Evolutionary conservation across 2,797 vertebrate genomes (phyloP).

Genomic region (Acrossocheilus wenchowensis): DNA sequence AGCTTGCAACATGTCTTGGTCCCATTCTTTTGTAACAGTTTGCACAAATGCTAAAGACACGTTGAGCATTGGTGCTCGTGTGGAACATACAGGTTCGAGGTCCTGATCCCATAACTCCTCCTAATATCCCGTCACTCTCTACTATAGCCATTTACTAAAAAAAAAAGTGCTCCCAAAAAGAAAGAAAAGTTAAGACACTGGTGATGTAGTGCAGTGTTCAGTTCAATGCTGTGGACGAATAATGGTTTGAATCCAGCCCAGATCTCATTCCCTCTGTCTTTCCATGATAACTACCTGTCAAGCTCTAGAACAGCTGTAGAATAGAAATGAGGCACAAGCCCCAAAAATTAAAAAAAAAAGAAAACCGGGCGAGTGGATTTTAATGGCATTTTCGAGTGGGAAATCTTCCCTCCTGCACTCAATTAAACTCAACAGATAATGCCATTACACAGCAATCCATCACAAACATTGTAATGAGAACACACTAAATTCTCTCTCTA

Average conservation of each 20-base stretch:
- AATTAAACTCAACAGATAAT: slow-evolving; percentile 42
- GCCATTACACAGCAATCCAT: slow-evolving; percentile 43
- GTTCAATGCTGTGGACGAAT: neutral
- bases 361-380: neutral
- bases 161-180: neutral
- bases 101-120: neutral
- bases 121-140: neutral
- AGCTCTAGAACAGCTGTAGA: neutral
- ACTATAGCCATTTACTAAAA: neutral
- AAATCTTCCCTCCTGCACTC: slow-evolving; percentile 19
- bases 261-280: slow-evolving; percentile 10
- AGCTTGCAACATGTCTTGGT: neutral
- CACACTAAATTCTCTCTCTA: neutral
- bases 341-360: neutral
- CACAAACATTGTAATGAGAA: slow-evolving; percentile 38
- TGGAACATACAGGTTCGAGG: neutral
- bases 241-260: neutral
- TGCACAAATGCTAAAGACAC: neutral
- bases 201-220: neutral
- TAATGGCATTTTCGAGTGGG: slow-evolving; percentile 22
- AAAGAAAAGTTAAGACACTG: neutral
- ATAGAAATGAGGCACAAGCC: neutral
- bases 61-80: neutral
- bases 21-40: neutral
- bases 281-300: neutral